phyloP scores from a whole-genome alignment of 2,888 invertebrate genomes.

The Hermaeophaga mercurialis region DNA sequence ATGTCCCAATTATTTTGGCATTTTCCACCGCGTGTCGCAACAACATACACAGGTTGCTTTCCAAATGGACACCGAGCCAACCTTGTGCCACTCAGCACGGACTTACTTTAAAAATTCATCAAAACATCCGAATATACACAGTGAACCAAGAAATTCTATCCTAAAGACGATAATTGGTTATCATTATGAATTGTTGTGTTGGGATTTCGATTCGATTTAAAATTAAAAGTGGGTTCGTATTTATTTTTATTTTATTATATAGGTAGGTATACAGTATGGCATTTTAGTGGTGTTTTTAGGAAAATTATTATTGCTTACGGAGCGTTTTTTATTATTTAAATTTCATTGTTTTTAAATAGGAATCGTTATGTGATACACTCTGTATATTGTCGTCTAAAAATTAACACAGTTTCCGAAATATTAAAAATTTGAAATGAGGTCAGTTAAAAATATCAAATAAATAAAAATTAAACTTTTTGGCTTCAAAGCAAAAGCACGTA shows the following conservation, averaged over 20 bases:
- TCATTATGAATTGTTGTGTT: too few relatives aligned
- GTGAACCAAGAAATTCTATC: slow-evolving; percentile 3
- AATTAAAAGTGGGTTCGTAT: too few relatives aligned
- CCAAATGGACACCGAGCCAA: slow-evolving; percentile 19
- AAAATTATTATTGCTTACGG: too few relatives aligned
- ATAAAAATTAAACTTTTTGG: slow-evolving; percentile 10
- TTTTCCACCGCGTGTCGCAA: slow-evolving; percentile 19
- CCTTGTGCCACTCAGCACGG: slow-evolving; percentile 25
- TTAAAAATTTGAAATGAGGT: slow-evolving; percentile 23
- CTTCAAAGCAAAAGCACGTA: slow-evolving; percentile 6
- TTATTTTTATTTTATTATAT: too few relatives aligned
- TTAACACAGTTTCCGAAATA: slow-evolving; percentile 11
- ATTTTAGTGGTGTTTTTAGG: too few relatives aligned
- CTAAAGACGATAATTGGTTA: too few relatives aligned
- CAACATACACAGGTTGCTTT: slow-evolving; percentile 17
- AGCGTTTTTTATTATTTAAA: too few relatives aligned
- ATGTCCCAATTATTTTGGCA: slow-evolving; percentile 22
- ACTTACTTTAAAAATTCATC: slow-evolving; percentile 15
- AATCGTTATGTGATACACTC: too few relatives aligned
- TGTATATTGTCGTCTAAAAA: too few relatives aligned
- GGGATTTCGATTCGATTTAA: too few relatives aligned
- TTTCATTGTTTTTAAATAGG: too few relatives aligned
- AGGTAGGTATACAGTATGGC: too few relatives aligned
- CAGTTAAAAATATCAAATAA: slow-evolving; percentile 22
- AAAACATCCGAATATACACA: neutral